Conservation (phyloP, 2,888 invertebrate genomes). For the Physocephala rufipes region DNA sequence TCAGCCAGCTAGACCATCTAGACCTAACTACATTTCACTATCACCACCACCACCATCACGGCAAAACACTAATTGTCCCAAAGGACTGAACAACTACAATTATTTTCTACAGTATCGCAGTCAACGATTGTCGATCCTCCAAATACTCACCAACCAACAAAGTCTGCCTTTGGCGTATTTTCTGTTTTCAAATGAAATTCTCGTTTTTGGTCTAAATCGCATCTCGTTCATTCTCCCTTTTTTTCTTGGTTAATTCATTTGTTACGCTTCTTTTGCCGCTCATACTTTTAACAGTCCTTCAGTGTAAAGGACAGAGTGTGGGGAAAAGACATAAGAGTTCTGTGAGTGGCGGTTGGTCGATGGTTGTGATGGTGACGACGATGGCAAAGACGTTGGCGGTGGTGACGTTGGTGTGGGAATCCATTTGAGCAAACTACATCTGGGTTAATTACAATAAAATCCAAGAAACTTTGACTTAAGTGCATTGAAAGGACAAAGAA, state of each 20-base stretch:
- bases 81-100: conserved; percentile 11
- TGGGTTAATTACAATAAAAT: conserved; percentile 26
- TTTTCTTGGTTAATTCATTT: background rate
- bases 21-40: background rate
- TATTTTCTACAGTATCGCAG: conserved; percentile 1
- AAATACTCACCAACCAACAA: too few species aligned
- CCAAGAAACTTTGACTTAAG: conserved; percentile 20
- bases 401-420: too few species aligned
- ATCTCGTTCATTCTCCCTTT: too few species aligned
- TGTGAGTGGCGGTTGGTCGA: too few species aligned
- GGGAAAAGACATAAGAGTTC: too few species aligned
- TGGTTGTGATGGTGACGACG: too few species aligned
- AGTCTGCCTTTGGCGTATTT: conserved; percentile 3
- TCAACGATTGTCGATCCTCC: background rate
- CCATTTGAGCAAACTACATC: background rate
- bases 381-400: too few species aligned
- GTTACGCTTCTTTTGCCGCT: too few species aligned
- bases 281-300: too few species aligned
- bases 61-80: conserved; percentile 7
- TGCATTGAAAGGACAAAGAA: conserved; percentile 1
- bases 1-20: background rate
- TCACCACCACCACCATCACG: background rate
- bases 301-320: too few species aligned
- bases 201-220: background rate
- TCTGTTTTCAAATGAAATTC: background rate